phyloP scores from a whole-genome alignment of 2,888 invertebrate species.

The Phalera bucephala region DNA sequence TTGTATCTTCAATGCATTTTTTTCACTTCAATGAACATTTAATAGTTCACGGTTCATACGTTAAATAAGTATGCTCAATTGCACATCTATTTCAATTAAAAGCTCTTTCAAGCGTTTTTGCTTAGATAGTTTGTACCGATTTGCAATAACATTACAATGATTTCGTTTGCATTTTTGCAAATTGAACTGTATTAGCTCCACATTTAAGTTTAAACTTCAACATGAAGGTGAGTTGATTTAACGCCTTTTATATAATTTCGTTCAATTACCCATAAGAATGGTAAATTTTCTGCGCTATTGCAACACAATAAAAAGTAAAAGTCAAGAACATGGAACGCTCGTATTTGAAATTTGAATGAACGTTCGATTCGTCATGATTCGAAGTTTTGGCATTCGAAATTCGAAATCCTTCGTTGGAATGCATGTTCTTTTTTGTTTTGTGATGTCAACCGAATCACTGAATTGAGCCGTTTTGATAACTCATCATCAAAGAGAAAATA shows the following conservation, averaged over 20 bases:
- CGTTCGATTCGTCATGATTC: constrained; percentile 62
- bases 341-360: constrained; percentile 58
- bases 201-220: too few species aligned
- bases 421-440: too few species aligned
- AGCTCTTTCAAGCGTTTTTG: constrained; percentile 38
- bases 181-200: too few species aligned
- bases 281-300: constrained; percentile 65
- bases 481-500: too few species aligned
- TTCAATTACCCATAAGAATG: constrained; percentile 59
- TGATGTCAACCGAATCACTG: too few species aligned
- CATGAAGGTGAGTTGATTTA: too few species aligned
- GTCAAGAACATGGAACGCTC: constrained; percentile 74
- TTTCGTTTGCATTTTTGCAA: too few species aligned
- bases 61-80: constrained; percentile 50
- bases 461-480: too few species aligned
- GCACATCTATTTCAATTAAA: constrained; percentile 58
- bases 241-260: too few species aligned
- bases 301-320: constrained; percentile 56
- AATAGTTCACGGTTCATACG: constrained; percentile 62
- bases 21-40: constrained; percentile 28
- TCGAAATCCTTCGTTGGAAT: too few species aligned
- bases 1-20: not conserved
- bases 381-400: constrained; percentile 56
- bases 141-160: too few species aligned
- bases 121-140: too few species aligned